Conservation (phyloP, 2,797 vertebrate species). For the Toxotes lorentzi region DNA sequence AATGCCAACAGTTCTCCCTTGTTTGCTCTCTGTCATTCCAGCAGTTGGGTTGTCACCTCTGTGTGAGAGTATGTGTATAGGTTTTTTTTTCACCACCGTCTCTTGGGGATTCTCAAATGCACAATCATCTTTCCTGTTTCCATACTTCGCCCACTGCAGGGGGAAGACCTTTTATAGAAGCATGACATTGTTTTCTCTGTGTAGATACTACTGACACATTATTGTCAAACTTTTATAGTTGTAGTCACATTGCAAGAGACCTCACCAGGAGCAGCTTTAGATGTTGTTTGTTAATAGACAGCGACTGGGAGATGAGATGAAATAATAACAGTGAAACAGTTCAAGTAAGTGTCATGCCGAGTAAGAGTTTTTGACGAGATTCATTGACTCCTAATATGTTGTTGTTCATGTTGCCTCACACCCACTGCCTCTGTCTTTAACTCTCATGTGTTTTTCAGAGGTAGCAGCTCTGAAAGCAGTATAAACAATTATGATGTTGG, state of each 20-base stretch:
- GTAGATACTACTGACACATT: neutral
- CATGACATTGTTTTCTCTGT: neutral
- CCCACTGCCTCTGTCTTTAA: neutral
- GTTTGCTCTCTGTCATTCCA: constrained; percentile 49
- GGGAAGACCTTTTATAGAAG: neutral
- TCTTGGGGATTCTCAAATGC: constrained; percentile 21
- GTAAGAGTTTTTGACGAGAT: constrained; percentile 16
- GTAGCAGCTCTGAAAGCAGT: constrained; percentile 4
- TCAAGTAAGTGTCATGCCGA: constrained; percentile 17
- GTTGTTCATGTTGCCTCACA: constrained; percentile 12
- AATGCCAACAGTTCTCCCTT: constrained; percentile 31
- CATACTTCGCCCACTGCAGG: neutral
- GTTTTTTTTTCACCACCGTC: constrained; percentile 6
- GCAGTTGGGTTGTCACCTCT: constrained; percentile 30
- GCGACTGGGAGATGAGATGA: constrained; percentile 1
- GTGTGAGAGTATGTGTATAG: constrained; percentile 21
- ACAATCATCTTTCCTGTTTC: constrained; percentile 23
- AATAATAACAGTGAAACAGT: constrained; percentile 35
- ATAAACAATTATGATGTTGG: neutral
- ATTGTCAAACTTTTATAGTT: constrained; percentile 5
- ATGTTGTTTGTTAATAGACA: constrained; percentile 16
- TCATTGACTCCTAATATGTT: constrained; percentile 30
- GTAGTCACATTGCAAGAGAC: constrained; percentile 14
- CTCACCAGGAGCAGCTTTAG: neutral
- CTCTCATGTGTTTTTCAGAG: neutral